These are phyloP conservation scores for Lamellibrachia columna DNA, from an alignment of 2,888 invertebrate genomes.

Conservation along the genomic window DNA sequence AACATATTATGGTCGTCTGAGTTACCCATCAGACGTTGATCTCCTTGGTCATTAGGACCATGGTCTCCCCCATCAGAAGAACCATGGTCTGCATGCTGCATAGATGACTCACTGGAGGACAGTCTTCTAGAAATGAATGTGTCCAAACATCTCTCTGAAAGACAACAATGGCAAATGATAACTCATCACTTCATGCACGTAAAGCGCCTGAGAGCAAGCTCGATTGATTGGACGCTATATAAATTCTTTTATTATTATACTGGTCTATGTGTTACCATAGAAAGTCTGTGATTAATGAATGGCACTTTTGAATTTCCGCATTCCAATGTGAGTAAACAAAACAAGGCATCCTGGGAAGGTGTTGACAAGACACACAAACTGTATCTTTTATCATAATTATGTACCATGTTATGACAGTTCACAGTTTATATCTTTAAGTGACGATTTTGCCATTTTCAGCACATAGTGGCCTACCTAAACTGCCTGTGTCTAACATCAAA, in stretches of 20 bases:
- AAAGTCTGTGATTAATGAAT: background rate
- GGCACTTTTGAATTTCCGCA: background rate
- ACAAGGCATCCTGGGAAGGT: background rate
- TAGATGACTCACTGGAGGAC: background rate
- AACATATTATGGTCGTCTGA: background rate
- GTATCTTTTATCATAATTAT: background rate
- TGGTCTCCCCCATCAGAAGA: background rate
- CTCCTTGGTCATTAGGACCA: background rate
- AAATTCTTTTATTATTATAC: background rate
- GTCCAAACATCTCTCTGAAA: slow-evolving; percentile 44
- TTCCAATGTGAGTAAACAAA: background rate
- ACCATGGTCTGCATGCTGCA: background rate
- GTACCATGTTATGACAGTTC: background rate
- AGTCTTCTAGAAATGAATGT: slow-evolving; percentile 31
- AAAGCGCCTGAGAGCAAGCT: too few species aligned
- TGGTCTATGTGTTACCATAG: background rate
- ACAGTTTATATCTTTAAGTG: background rate
- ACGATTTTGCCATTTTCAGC: too few species aligned
- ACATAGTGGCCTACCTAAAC: too few species aligned
- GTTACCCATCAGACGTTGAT: background rate
- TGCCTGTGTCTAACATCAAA: too few species aligned
- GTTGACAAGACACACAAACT: background rate
- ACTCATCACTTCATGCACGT: background rate
- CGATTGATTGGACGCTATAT: too few species aligned
- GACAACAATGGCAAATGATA: background rate